phyloP scores from a whole-genome alignment of 2,797 vertebrate genomes.

The Cryptoprocta ferox region DNA sequence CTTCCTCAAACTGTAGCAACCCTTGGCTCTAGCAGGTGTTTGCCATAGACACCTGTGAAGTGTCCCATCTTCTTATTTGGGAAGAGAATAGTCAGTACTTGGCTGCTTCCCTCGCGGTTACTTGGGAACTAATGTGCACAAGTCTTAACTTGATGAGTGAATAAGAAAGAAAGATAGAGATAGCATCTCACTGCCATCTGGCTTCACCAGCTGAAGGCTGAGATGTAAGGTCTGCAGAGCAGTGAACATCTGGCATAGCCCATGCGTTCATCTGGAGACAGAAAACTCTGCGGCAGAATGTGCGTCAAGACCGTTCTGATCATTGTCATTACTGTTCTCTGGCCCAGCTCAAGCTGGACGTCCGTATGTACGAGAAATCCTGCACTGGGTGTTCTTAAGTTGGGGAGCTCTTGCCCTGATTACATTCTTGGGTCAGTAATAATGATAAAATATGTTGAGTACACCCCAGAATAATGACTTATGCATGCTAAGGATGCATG shows the following conservation, averaged over 20 bases:
- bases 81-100: fast-evolving
- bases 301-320: fast-evolving
- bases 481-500: fast-evolving
- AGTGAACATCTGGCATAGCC: fast-evolving
- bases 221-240: neutral
- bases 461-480: neutral
- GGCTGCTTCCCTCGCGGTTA: neutral
- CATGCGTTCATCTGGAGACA: neutral
- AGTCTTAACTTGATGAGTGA: neutral
- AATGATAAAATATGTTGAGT: neutral
- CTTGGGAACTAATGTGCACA: too few species aligned
- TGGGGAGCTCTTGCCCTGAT: neutral
- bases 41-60: fast-evolving
- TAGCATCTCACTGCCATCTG: neutral
- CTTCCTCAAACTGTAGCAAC: fast-evolving
- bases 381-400: neutral
- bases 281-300: fast-evolving
- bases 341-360: neutral
- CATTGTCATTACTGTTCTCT: neutral
- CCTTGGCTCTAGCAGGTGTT: fast-evolving
- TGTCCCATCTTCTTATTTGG: fast-evolving
- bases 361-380: neutral
- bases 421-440: neutral
- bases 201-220: too few species aligned
- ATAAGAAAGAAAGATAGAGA: neutral